These are phyloP conservation scores for Nannoperca obscura DNA, from an alignment of 2,797 vertebrate genomes.

Conservation along the genomic window DNA sequence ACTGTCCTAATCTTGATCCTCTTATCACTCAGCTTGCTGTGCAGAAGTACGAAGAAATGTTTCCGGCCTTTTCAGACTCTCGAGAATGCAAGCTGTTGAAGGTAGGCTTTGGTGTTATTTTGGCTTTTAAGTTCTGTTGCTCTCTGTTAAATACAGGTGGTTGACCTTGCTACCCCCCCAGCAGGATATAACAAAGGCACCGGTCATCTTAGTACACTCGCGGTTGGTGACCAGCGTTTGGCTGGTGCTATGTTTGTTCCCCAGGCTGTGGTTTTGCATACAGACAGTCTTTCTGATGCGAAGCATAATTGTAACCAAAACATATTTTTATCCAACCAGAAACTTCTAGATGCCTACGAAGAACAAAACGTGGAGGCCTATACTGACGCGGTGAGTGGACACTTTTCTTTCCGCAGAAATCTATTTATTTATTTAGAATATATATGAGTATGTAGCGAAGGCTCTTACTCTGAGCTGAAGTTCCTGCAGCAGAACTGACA, in stretches of 20 bases:
- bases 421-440: too few relatives aligned
- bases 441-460: neutral
- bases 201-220: neutral
- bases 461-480: neutral
- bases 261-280: neutral
- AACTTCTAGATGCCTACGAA: conserved; percentile 92
- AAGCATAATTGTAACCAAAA: neutral
- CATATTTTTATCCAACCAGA: conserved; percentile 78
- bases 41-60: conserved; percentile 90
- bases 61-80: conserved; percentile 90
- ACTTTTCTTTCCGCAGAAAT: neutral
- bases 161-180: neutral
- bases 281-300: neutral
- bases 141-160: neutral
- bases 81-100: conserved; percentile 89
- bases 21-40: conserved; percentile 77
- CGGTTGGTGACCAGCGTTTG: too few relatives aligned
- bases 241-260: too few relatives aligned
- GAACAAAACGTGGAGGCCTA: conserved; percentile 93
- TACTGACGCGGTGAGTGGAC: conserved; percentile 89
- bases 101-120: conserved; percentile 69
- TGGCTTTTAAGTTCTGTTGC: neutral
- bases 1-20: neutral
- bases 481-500: neutral
- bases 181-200: neutral